Base-by-base conservation (phyloP, 2,113 vertebrate genomes). In the Brachirus orientalis region DNA sequence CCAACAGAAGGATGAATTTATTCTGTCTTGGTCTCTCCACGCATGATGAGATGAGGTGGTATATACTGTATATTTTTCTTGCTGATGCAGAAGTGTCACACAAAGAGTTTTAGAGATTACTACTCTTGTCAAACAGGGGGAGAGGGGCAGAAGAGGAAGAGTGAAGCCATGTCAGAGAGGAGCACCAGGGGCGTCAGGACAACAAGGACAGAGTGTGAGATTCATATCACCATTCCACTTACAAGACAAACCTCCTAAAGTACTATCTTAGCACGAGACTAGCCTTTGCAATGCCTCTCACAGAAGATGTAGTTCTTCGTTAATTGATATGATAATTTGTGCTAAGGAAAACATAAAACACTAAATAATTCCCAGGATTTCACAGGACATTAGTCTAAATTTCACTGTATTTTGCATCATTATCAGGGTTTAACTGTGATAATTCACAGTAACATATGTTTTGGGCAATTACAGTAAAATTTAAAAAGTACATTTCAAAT, bases 121-220 rank as follows among this genome's bases (percentile, higher is more conserved):
- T 37, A 7, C 22, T 58, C 72, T 50, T 47, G 17, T 35, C 53
- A 18, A 35, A 72, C 73, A 96, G 95, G 95, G 95, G 2, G 91
- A 91, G 4, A 86, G 80, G 51, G 95, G 96, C 9, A 92, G 70
- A 60, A 92, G 93, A 82, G 95, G 95, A 18, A 89, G 87, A 83
- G 44, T 83, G 0, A 92, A 91, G 51, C 86, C 82, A 0, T 95
- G 95, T 81, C 85, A 88, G 63, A 90, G 48, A 54, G 95, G 94
- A 0, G 4, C 66, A 0, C 84, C 92, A 0, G 96, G 96, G 14
- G 47, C 20, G 10, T 81, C 94, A 0, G 96, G 96, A 35, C 77
- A 14, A 0, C 91, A 89, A 80, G 96, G 95, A 70, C 68, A 79
- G 52, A 78, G 9, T 82, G 96, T 96, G 47, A 93, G 94, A 40